Percentiles rank a stretch among this genome's conserved stretches.
These are phyloP conservation scores for Agelastica alni DNA, from an alignment of 2,888 invertebrate species.

Conservation along the genomic window DNA sequence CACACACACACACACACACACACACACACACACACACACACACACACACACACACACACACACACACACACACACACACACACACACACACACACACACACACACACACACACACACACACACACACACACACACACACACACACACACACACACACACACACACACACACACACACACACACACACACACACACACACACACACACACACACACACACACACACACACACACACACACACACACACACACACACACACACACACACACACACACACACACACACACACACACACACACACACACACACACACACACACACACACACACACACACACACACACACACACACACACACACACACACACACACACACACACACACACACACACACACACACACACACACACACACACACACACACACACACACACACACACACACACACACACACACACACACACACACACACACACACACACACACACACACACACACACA, in stretches of 20 bases:
- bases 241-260: slow-evolving; percentile 8
- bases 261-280: slow-evolving; percentile 11
- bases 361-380: slow-evolving; percentile 10
- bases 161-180: slow-evolving; percentile 10
- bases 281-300: slow-evolving; percentile 11
- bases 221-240: slow-evolving; percentile 11
- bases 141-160: slow-evolving; percentile 8
- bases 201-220: slow-evolving; percentile 11
- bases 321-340: slow-evolving; percentile 11
- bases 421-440: slow-evolving; percentile 9
- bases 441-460: slow-evolving; percentile 11
- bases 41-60: slow-evolving; percentile 5
- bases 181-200: slow-evolving; percentile 11
- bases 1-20: slow-evolving; percentile 7
- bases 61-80: slow-evolving; percentile 7
- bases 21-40: slow-evolving; percentile 6
- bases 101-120: slow-evolving; percentile 5
- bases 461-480: slow-evolving; percentile 11
- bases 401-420: slow-evolving; percentile 11
- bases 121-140: slow-evolving; percentile 7
- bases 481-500: slow-evolving; percentile 10
- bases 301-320: slow-evolving; percentile 10
- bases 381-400: slow-evolving; percentile 11
- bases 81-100: slow-evolving; percentile 6
- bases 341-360: slow-evolving; percentile 11